Base-by-base conservation (phyloP, 2,888 invertebrate species). In the Corbicula japonica region DNA sequence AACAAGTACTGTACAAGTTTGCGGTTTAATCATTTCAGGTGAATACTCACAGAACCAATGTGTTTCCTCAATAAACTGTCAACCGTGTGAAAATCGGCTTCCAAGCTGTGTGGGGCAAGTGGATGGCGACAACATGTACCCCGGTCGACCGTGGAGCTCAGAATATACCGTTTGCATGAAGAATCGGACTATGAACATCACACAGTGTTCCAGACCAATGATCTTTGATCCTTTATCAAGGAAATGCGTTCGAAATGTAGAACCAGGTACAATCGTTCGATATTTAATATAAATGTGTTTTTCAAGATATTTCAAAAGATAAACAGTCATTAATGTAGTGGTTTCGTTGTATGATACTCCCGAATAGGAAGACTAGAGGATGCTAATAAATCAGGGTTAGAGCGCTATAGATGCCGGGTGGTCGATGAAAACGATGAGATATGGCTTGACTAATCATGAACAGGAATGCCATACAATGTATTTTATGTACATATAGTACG, bases 41-140 rank as follows among this genome's bases (percentile, higher is more conserved):
- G 87, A 87, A 60, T 87, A 87, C 50, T 58, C 48, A 1, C 78
- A 86, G 66, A 87, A 87, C 66, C 76, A 71, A 28, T 87, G 87
- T 58, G 38, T 61, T n/a, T 72, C 46, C 26, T 60, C 71, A 15
- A 38, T 30, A 10, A 68, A 65, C 34, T 87, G 87, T 76, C 54
- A 74, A 18, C 87, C 87, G 10, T 87, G 87, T 68, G 60, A 72
- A 5, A 73, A 80, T 10, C 70, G 85, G 28, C 69, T 84, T 18
- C 80, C 86, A 1, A 84, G 80, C 60, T 87, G 87, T 76, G 62
- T 79, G 5, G 80, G 80, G 6, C 68, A 75, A 26, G 58, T 68
- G 1, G 85, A 87, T 66, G 86, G 87, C 1, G 26, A 71, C 8
- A 76, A 84, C 52, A 41, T 61, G 2, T 74, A 76, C 65, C 77